phyloP scores from a whole-genome alignment of 2,113 vertebrate species.

The Octodon degus region DNA sequence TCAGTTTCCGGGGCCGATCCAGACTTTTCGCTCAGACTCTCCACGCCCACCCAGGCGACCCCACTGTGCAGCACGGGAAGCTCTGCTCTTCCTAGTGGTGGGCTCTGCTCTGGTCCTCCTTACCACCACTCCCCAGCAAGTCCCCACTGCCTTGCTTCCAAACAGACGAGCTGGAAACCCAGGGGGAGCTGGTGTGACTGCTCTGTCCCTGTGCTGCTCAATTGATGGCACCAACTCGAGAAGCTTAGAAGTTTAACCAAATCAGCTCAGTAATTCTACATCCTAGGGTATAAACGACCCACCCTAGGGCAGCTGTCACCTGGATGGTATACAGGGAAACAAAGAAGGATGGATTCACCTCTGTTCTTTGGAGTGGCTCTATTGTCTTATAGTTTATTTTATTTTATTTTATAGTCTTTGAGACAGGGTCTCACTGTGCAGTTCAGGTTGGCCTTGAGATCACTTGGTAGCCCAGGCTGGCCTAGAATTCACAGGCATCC shows the following conservation, averaged over 20 bases:
- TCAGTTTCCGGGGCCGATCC: background rate
- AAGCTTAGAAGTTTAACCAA: background rate
- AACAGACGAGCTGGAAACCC: background rate
- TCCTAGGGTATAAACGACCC: background rate
- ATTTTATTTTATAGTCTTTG: too few species aligned
- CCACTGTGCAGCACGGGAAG: background rate
- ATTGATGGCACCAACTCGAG: background rate
- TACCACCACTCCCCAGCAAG: background rate
- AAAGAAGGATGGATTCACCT: background rate
- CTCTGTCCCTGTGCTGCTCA: background rate
- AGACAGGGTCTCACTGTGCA: too few species aligned
- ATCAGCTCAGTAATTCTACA: background rate
- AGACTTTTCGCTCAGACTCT: background rate
- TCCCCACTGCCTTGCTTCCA: background rate
- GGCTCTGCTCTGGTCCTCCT: background rate
- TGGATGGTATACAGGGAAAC: background rate
- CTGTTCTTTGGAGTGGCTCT: background rate
- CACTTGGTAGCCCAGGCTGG: too few species aligned
- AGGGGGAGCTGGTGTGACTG: background rate
- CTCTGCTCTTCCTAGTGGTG: accelerated
- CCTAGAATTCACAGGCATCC: too few species aligned
- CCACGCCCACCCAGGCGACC: background rate
- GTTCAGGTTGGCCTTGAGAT: too few species aligned
- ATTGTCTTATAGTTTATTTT: background rate
- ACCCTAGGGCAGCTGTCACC: background rate